These are phyloP conservation scores for Hetaerina americana DNA, from an alignment of 1,140 invertebrate species.

Conservation along the genomic window DNA sequence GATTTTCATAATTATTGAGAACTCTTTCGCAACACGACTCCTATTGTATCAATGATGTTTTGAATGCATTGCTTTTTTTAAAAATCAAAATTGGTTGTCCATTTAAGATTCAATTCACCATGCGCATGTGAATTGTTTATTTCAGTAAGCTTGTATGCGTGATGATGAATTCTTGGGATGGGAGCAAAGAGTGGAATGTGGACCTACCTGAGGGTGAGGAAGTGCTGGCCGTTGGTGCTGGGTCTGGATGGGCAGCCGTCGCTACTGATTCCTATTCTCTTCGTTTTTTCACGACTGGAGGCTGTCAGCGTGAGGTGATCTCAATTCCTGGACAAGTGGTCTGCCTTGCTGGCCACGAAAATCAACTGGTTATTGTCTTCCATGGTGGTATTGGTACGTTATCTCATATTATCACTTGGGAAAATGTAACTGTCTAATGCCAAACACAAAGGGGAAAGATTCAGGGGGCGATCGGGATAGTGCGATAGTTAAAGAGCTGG, in stretches of 20 bases:
- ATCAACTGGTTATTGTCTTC: slow-evolving; percentile 62
- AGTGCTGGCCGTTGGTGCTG: slow-evolving; percentile 53
- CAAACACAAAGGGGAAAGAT: too few relatives aligned
- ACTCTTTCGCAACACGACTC: too few relatives aligned
- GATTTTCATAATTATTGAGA: too few relatives aligned
- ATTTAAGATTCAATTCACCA: too few relatives aligned
- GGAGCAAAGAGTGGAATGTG: slow-evolving; percentile 77
- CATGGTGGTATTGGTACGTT: slow-evolving; percentile 47
- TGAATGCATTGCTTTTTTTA: too few relatives aligned
- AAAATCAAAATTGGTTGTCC: too few relatives aligned
- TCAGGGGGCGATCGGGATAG: too few relatives aligned
- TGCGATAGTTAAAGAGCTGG: too few relatives aligned
- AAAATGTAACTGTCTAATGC: too few relatives aligned
- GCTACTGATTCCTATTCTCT: slow-evolving; percentile 60
- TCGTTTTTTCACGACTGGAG: slow-evolving; percentile 69
- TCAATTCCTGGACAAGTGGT: slow-evolving; percentile 58
- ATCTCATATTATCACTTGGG: too few relatives aligned
- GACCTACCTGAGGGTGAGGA: slow-evolving; percentile 65
- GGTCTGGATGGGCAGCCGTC: slow-evolving; percentile 59
- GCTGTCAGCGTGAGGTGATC: slow-evolving; percentile 70
- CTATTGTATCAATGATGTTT: too few relatives aligned
- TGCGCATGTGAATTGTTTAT: neutral
- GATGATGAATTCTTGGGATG: slow-evolving; percentile 57
- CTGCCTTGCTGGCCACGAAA: slow-evolving; percentile 48
- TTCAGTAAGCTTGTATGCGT: slow-evolving; percentile 58